A percentile compares a stretch with the other conserved stretches of the same genome.
These are phyloP conservation scores for Gastrophryne carolinensis DNA, from an alignment of 2,797 vertebrate genomes.

Conservation along the genomic window DNA sequence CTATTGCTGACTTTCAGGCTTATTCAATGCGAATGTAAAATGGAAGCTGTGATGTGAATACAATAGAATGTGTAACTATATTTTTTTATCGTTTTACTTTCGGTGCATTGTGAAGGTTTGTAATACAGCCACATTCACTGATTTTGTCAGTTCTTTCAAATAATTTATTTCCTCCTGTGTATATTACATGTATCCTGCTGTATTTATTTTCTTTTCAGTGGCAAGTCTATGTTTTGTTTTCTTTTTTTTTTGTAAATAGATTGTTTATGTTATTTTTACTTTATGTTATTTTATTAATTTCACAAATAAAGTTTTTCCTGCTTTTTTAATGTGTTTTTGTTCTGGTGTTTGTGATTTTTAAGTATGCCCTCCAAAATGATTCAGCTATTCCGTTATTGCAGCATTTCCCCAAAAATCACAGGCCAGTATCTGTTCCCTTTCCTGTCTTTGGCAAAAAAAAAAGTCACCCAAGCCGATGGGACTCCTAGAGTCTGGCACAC, in stretches of 20 bases:
- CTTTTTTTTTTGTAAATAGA: constrained; percentile 87
- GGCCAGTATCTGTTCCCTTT: too few relatives aligned
- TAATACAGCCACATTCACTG: too few relatives aligned
- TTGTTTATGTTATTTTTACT: constrained; percentile 87
- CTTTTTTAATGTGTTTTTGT: constrained; percentile 69
- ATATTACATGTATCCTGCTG: constrained; percentile 81
- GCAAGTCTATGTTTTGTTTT: constrained; percentile 82
- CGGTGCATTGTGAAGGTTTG: too few relatives aligned
- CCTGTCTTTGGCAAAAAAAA: too few relatives aligned
- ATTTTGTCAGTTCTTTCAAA: too few relatives aligned
- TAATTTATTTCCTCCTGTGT: constrained; percentile 68
- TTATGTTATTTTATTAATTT: constrained; percentile 89
- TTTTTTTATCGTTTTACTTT: constrained; percentile 66
- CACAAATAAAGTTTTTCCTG: constrained; percentile 88
- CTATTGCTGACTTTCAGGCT: too few relatives aligned
- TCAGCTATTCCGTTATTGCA: too few relatives aligned
- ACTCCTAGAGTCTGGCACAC: too few relatives aligned
- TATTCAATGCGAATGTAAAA: too few relatives aligned
- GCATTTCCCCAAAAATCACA: too few relatives aligned
- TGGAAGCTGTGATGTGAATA: constrained; percentile 65
- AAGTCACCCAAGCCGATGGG: too few relatives aligned
- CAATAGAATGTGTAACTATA: constrained; percentile 60
- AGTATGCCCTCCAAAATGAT: background rate
- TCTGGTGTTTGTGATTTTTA: background rate
- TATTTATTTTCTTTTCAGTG: constrained; percentile 82